These are phyloP conservation scores for Drosophila tsacasi DNA, from an alignment of 1,140 invertebrate genomes.

Conservation along the genomic window DNA sequence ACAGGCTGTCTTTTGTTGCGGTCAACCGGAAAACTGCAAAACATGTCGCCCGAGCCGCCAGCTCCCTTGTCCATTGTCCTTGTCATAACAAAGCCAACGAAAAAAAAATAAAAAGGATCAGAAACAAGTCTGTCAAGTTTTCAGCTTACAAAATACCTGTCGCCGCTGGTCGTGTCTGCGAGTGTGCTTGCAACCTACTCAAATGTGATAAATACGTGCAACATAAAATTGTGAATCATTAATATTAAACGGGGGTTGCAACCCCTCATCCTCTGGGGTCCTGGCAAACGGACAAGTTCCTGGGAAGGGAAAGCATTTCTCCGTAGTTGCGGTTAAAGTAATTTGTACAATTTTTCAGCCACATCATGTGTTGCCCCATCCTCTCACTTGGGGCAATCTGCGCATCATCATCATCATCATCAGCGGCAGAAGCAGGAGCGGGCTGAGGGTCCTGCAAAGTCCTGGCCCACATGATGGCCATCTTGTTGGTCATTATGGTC, in stretches of 20 bases:
- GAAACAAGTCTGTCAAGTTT: constrained; percentile 83
- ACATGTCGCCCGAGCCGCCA: constrained; percentile 73
- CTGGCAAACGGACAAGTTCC: constrained; percentile 65
- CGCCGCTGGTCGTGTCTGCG: constrained; percentile 51
- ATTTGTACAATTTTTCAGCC: constrained; percentile 83
- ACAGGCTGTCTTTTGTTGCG: constrained; percentile 85
- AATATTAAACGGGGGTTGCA: constrained; percentile 69
- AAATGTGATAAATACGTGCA: constrained; percentile 82
- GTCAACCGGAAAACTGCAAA: constrained; percentile 85
- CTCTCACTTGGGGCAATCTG: constrained; percentile 46
- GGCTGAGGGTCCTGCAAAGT: constrained; percentile 33
- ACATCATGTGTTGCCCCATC: constrained; percentile 72
- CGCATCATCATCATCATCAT: constrained; percentile 64
- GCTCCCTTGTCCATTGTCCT: constrained; percentile 55
- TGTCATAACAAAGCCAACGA: constrained; percentile 62
- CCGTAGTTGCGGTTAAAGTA: constrained; percentile 60
- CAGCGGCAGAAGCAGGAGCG: constrained; percentile 44
- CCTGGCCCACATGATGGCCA: constrained; percentile 58
- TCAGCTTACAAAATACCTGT: constrained; percentile 81
- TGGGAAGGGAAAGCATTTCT: constrained; percentile 43
- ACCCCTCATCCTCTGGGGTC: constrained; percentile 31
- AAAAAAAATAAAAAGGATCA: constrained; percentile 65
- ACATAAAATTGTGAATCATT: constrained; percentile 82
- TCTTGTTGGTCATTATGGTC: constrained; percentile 79
- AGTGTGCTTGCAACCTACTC: constrained; percentile 51